Evolutionary conservation across 1,140 invertebrate species (phyloP).

Genomic region (Akabosia matsudoensis): DNA sequence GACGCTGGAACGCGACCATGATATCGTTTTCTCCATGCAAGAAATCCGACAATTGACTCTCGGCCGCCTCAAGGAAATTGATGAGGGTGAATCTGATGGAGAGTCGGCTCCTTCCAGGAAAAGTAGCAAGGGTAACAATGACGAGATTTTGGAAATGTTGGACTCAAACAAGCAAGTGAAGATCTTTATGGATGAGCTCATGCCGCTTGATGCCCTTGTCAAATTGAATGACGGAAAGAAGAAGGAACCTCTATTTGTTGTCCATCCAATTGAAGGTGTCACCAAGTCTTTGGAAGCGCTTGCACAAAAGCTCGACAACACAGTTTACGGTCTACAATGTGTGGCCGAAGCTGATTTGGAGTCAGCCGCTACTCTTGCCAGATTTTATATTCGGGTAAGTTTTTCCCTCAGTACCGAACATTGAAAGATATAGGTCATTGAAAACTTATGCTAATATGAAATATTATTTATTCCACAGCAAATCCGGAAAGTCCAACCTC

Average conservation of each 20-base stretch:
- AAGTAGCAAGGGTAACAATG: constrained; percentile 21
- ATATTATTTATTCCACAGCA: constrained; percentile 26
- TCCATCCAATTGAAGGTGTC: constrained; percentile 91
- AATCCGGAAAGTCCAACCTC: constrained; percentile 71
- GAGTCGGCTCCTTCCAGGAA: constrained; percentile 42
- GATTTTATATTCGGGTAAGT: constrained; percentile 68
- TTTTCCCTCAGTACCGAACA: background rate
- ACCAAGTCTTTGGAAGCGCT: constrained; percentile 66
- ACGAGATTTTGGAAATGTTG: background rate
- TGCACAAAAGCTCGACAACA: constrained; percentile 65
- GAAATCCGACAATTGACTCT: constrained; percentile 80
- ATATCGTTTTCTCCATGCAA: constrained; percentile 70
- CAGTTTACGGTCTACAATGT: constrained; percentile 88
- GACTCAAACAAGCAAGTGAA: constrained; percentile 48
- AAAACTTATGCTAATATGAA: no score
- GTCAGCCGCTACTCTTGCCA: constrained; percentile 70
- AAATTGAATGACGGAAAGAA: constrained; percentile 53
- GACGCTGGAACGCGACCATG: constrained; percentile 65
- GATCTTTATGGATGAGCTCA: constrained; percentile 50
- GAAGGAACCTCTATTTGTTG: constrained; percentile 63
- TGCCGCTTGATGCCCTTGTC: constrained; percentile 55
- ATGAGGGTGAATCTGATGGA: constrained; percentile 53
- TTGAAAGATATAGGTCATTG: background rate
- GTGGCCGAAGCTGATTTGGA: constrained; percentile 68
- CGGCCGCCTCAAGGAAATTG: constrained; percentile 66